A percentile compares a stretch with the other conserved stretches of the same genome.
These are phyloP conservation scores for Vulpes vulpes DNA, from an alignment of 2,113 vertebrate species.

Conservation along the genomic window DNA sequence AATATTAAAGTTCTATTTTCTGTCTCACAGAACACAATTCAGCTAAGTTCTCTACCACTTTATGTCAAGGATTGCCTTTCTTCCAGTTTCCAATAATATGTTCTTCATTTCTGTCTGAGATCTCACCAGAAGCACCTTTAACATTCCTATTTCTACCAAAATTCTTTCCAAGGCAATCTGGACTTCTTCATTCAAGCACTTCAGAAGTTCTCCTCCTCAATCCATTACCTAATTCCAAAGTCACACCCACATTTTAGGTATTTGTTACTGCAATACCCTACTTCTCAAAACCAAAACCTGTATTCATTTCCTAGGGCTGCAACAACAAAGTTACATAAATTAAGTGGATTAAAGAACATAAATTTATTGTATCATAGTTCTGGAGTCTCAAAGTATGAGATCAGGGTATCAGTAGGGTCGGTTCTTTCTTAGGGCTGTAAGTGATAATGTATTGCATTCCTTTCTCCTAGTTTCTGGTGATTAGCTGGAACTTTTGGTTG, in stretches of 20 bases:
- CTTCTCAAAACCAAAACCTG: not conserved
- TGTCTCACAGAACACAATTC: not conserved
- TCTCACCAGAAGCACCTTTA: not conserved
- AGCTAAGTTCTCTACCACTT: not conserved
- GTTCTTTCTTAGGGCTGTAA: not conserved
- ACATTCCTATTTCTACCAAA: conserved; percentile 1
- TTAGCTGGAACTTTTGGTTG: not conserved
- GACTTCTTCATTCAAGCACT: not conserved
- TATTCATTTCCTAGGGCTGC: not conserved
- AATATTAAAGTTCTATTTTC: not conserved
- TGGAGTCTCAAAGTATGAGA: not conserved
- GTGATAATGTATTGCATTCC: not conserved
- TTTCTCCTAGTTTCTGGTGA: not conserved
- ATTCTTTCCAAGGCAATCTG: not conserved
- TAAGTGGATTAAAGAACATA: not conserved
- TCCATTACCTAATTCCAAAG: not conserved
- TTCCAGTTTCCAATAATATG: not conserved
- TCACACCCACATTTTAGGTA: not conserved
- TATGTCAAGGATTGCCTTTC: not conserved
- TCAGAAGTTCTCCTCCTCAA: not conserved
- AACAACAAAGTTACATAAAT: not conserved
- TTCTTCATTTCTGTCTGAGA: not conserved
- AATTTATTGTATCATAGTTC: not conserved
- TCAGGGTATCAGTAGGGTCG: not conserved
- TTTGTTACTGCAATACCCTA: not conserved